These are phyloP conservation scores for Drosophila jambulina DNA, from an alignment of 1,140 invertebrate species.

Conservation along the genomic window DNA sequence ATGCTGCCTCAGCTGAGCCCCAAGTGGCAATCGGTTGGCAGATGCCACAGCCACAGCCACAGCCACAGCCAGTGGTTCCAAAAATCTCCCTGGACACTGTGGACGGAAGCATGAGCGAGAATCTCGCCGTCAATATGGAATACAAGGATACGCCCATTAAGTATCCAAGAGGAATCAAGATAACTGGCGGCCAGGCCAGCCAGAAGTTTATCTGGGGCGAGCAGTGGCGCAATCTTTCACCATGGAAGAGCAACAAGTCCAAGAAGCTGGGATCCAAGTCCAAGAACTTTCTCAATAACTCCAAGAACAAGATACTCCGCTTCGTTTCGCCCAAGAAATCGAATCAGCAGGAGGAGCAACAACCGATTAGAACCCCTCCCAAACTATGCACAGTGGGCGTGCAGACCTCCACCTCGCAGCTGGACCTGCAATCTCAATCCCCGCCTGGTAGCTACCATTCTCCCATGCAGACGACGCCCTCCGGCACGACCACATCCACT, in stretches of 20 bases:
- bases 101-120: constrained; percentile 65
- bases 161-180: constrained; percentile 27
- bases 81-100: constrained; percentile 78
- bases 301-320: constrained; percentile 78
- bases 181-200: constrained; percentile 30
- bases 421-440: constrained; percentile 65
- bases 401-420: constrained; percentile 64
- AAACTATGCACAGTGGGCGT: constrained; percentile 67
- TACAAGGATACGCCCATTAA: constrained; percentile 77
- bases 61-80: constrained; percentile 39
- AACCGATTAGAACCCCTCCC: neutral
- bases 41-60: constrained; percentile 17
- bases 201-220: constrained; percentile 79
- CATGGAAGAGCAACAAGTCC: constrained; percentile 52
- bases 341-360: constrained; percentile 33
- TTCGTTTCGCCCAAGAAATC: constrained; percentile 79
- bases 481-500: constrained; percentile 44
- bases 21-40: constrained; percentile 76
- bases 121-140: constrained; percentile 70
- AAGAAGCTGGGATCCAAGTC: constrained; percentile 60
- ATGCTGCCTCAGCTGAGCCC: constrained; percentile 60
- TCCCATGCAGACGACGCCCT: constrained; percentile 68
- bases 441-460: constrained; percentile 82
- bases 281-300: constrained; percentile 69
- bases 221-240: constrained; percentile 71